Base-by-base conservation (phyloP, 1,140 invertebrate genomes). In the Macrosteles quadrilineatus region DNA sequence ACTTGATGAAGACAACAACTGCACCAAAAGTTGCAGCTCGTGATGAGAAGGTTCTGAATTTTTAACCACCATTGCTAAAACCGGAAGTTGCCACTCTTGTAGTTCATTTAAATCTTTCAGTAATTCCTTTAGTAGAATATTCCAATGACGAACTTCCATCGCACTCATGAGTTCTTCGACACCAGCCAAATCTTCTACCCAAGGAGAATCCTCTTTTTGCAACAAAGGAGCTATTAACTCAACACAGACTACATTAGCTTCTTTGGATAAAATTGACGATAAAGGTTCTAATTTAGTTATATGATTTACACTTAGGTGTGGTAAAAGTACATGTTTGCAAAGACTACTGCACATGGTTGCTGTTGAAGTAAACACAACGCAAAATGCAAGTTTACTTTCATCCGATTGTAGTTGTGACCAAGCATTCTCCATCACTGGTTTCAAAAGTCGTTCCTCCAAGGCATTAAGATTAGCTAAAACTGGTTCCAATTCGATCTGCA, bases 151-250 rank as follows among this genome's bases (percentile, higher is more conserved):
- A 1, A 6, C 1, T 2, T 2, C 6, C 55, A 59, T 59, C 55
- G 55, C 21, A 59, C 23, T 27, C 55, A 59, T 27, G 4, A 59
- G 25, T 14, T 59, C 55, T 59, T 59, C 55, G 3, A 59, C 12
- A 27, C n/a, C 23, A n/a, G 23, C 21, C 9, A 25, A 27, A 59
- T 29, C 25, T 6, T 59, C 4, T 2, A 59, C 55, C 12, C 12
- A 23, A 29, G 25, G 21, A 59, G 23, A 59, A 59, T 59, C 55
- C 23, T 59, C 55, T 14, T 9, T 6, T 59, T 59, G 55, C 11
- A 59, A 23, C 12, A 59, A 25, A 23, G 55, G 55, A 27, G 55
- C 55, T 12, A 59, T n/a, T 9, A 59, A 25, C 25, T 2, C 11
- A 2, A 27, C 23, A 30, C 55, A 59, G n/a, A 59, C 55, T 6